Conservation (phyloP, 2,797 vertebrate species). For the Ctenosaura bakeri region DNA sequence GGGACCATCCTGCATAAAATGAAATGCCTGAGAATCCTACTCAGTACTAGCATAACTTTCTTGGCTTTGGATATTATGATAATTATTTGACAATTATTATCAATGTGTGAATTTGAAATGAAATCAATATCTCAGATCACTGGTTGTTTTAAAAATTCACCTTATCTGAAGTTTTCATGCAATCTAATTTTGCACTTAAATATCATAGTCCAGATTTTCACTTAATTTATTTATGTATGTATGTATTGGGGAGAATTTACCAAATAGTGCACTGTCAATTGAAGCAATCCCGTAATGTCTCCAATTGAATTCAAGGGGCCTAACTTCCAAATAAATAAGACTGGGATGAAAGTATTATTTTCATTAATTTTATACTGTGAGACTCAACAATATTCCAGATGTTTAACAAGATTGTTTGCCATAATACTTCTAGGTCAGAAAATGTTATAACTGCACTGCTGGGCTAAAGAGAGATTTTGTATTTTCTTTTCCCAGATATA, state of each 20-base stretch:
- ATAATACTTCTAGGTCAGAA: slow-evolving; percentile 16
- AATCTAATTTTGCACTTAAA: not conserved
- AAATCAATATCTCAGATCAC: not conserved
- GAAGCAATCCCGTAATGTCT: not conserved
- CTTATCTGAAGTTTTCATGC: not conserved
- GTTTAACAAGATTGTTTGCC: slow-evolving; percentile 23
- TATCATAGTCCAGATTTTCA: not conserved
- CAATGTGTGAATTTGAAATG: not conserved
- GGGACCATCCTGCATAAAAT: too few species aligned
- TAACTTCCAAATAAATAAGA: not conserved
- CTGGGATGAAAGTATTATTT: not conserved
- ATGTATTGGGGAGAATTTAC: not conserved
- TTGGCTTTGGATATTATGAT: too few species aligned
- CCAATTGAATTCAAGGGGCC: not conserved
- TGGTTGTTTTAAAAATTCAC: not conserved
- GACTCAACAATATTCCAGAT: not conserved
- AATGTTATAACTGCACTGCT: not conserved
- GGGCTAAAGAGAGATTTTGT: slow-evolving; percentile 16
- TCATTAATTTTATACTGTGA: not conserved
- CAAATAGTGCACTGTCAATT: not conserved
- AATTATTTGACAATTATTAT: too few species aligned
- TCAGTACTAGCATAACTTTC: too few species aligned
- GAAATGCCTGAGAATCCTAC: too few species aligned
- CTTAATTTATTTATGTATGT: too few species aligned
- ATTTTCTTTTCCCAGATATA: slow-evolving; percentile 25